Evolutionary conservation across 2,888 invertebrate species (phyloP).

Genomic region (Phengaris alcon): DNA sequence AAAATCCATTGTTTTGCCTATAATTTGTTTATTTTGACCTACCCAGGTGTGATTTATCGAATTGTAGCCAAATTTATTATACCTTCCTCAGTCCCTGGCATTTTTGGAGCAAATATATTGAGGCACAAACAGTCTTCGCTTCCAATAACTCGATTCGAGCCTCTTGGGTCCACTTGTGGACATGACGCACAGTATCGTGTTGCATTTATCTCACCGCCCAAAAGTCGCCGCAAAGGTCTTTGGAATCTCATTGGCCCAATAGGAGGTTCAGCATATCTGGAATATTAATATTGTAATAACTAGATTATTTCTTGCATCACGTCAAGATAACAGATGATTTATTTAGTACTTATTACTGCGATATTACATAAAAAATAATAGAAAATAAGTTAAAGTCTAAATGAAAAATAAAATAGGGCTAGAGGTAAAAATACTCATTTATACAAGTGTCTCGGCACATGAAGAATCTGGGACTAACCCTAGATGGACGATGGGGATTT

Average conservation of each 20-base stretch:
- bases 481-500: too few relatives aligned
- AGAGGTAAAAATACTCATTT: too few relatives aligned
- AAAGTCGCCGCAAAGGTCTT: constrained; percentile 62
- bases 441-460: too few relatives aligned
- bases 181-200: constrained; percentile 59
- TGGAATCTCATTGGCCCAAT: constrained; percentile 65
- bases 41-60: too few relatives aligned
- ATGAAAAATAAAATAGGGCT: too few relatives aligned
- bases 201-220: constrained; percentile 62
- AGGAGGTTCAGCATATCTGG: constrained; percentile 74
- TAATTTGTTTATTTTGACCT: too few relatives aligned
- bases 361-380: too few relatives aligned
- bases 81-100: constrained; percentile 81
- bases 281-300: background rate
- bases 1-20: too few relatives aligned
- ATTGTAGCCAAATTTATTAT: constrained; percentile 17
- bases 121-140: constrained; percentile 86
- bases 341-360: too few relatives aligned
- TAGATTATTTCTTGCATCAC: background rate
- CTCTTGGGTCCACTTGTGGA: constrained; percentile 59
- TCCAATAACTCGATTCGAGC: constrained; percentile 56
- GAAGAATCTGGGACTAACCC: too few relatives aligned
- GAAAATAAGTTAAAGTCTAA: too few relatives aligned
- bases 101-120: constrained; percentile 86
- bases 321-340: too few relatives aligned